Evolutionary conservation across 2,797 vertebrate species (phyloP).

Genomic region (Melanotaenia trifasciata): DNA sequence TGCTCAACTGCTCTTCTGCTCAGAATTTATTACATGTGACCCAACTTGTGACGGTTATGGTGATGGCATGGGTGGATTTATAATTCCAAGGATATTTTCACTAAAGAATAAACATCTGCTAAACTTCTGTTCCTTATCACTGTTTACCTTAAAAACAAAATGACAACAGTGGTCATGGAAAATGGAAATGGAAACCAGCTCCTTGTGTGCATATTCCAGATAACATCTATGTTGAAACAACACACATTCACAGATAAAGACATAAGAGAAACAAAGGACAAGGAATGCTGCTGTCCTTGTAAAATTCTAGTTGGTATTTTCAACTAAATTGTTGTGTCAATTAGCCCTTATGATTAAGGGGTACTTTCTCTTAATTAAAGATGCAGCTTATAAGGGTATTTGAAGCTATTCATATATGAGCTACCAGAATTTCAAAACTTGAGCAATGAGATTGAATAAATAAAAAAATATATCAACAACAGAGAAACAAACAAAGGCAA

Average conservation of each 20-base stretch:
- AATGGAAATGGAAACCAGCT: not conserved
- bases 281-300: not conserved
- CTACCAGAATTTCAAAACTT: not conserved
- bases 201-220: not conserved
- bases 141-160: constrained; percentile 19
- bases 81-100: not conserved
- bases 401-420: not conserved
- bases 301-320: constrained; percentile 10
- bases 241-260: not conserved
- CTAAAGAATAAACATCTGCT: not conserved
- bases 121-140: not conserved
- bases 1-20: constrained; percentile 77
- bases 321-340: constrained; percentile 2
- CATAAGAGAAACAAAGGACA: not conserved
- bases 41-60: not conserved
- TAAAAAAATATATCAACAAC: not conserved
- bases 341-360: not conserved
- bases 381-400: not conserved
- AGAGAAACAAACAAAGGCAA: constrained; percentile 14
- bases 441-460: not conserved
- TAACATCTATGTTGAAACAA: not conserved
- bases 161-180: not conserved
- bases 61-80: not conserved
- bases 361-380: not conserved
- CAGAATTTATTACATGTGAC: constrained; percentile 14